These are phyloP conservation scores for Himalopsyche japonica DNA, from an alignment of 2,888 invertebrate species.

Conservation along the genomic window DNA sequence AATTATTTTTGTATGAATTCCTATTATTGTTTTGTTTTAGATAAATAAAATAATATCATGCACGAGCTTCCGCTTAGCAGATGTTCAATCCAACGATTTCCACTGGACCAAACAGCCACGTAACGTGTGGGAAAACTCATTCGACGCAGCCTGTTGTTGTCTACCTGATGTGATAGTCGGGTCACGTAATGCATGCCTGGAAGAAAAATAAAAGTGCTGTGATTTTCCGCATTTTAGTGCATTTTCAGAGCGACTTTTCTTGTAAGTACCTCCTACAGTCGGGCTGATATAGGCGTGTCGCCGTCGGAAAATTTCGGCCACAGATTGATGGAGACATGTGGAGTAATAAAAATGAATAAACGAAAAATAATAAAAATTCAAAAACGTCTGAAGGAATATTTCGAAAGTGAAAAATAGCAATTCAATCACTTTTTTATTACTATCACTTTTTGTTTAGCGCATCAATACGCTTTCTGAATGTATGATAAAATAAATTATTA, in stretches of 20 bases:
- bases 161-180: not conserved
- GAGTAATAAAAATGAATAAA: too few relatives aligned
- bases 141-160: not conserved
- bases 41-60: too few relatives aligned
- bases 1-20: too few relatives aligned
- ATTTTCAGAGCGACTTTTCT: not conserved
- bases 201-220: not conserved
- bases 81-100: not conserved
- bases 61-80: too few relatives aligned
- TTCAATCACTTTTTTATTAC: too few relatives aligned
- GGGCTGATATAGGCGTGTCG: not conserved
- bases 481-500: too few relatives aligned
- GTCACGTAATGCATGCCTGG: not conserved
- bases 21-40: too few relatives aligned
- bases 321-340: not conserved
- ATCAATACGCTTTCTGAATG: too few relatives aligned
- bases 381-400: too few relatives aligned
- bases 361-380: too few relatives aligned
- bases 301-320: not conserved
- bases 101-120: not conserved
- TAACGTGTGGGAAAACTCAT: not conserved
- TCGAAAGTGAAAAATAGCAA: too few relatives aligned
- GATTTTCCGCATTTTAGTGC: not conserved
- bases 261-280: not conserved
- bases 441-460: too few relatives aligned